A percentile compares a stretch with the other conserved stretches of the same genome.
Conservation (phyloP, 1,140 invertebrate genomes). For the Drosophila tsacasi region DNA sequence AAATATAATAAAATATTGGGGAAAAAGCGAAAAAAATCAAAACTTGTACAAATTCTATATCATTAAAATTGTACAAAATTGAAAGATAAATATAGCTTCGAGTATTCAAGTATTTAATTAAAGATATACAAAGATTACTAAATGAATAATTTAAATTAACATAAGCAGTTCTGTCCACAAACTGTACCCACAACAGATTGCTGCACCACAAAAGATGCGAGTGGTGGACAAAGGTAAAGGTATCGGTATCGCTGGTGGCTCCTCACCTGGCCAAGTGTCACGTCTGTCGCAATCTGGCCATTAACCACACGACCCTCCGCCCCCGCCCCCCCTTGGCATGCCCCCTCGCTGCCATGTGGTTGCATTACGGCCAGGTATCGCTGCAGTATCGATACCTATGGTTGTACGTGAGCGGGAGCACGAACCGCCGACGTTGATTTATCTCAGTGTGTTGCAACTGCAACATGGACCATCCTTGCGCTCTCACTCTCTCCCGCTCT, state of each 20-base stretch:
- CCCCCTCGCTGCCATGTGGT: background rate
- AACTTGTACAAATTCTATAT: no score
- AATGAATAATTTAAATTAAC: background rate
- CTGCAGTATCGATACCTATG: conserved; percentile 42
- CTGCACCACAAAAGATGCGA: conserved; percentile 15
- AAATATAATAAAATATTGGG: no score
- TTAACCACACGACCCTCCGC: conserved; percentile 28
- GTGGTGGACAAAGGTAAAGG: conserved; percentile 24
- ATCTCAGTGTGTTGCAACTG: conserved; percentile 43
- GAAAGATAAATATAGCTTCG: no score
- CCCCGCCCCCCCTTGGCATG: no score
- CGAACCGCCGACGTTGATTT: conserved; percentile 56
- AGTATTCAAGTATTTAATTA: background rate
- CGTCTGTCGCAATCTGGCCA: conserved; percentile 38
- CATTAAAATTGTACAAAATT: no score
- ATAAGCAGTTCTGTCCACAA: background rate
- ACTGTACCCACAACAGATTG: background rate
- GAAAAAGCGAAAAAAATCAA: no score
- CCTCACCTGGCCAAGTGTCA: conserved; percentile 44
- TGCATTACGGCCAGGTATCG: conserved; percentile 26
- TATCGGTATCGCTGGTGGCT: conserved; percentile 13
- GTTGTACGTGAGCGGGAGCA: conserved; percentile 60
- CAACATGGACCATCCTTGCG: conserved; percentile 21
- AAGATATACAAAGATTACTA: background rate
- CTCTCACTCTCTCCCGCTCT: conserved; percentile 9